Base-by-base conservation (phyloP, 2,797 vertebrate genomes). In the Melanotaenia nigrans region DNA sequence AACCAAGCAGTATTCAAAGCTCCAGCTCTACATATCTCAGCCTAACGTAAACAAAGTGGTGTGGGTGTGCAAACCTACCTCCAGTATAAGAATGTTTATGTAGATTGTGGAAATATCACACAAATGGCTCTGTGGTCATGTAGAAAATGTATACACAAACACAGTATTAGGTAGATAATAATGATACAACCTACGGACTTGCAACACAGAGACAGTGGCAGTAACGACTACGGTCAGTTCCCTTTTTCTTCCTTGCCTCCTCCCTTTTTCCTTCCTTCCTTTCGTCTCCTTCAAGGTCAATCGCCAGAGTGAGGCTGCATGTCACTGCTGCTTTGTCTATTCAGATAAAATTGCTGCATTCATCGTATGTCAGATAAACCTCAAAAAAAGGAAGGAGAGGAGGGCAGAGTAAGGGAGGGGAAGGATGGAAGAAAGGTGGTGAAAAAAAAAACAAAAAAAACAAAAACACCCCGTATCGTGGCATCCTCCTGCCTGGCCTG, bases 341-440 rank as follows among this genome's bases (percentile, higher is more conserved):
- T 94, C 92, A 92, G 92, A 93, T 94, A 93, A 94, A 94, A 94
- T 86, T 91, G 92, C 89, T 76, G 91, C 93, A 94, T 95, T 93
- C 93, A 92, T 93, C 85, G 93, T 89, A 78, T 90, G 90, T 94
- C 92, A 94, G 93, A 95, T 95, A 94, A 94, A 94, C 86, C 92
- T 93, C 84, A 90, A 91, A 91, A 72, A 60, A 73, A 88, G 85
- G 57, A 58, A 79, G 82, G 73, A 75, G 82, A 86, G 84, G 77
- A 79, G 80, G 65, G 73, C 76, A 83, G 70, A 82, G 82, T 64
- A 73, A 61, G 63, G 22, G 73, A 81, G 77, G 58, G n/a, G 47
- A 51, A 65, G 82, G 59, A 84, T 65, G 61, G 78, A 79, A 82
- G 87, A 70, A 77, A 77, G 69, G 71, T 71, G 82, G 70, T 24